phyloP scores from a whole-genome alignment of 2,797 vertebrate genomes.

The Balearica regulorum region DNA sequence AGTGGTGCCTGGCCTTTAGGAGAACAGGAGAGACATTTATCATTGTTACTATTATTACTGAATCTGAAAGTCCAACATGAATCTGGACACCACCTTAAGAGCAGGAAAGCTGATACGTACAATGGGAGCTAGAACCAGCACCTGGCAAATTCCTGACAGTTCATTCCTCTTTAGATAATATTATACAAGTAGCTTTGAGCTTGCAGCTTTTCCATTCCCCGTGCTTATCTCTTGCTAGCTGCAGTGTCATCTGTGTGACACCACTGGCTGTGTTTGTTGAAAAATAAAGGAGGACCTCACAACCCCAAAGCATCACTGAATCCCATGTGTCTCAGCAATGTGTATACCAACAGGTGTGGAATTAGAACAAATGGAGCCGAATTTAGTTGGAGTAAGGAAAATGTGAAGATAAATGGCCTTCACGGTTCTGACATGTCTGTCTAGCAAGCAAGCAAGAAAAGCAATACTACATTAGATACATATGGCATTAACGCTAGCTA shows the following conservation, averaged over 20 bases:
- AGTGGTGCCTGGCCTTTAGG: not conserved
- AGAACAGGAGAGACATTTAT: not conserved
- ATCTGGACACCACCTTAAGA: not conserved
- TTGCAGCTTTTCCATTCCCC: not conserved
- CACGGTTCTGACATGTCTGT: not conserved
- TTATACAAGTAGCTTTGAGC: not conserved
- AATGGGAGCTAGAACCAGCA: not conserved
- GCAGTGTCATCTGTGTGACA: not conserved
- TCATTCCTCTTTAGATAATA: not conserved
- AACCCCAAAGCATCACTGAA: not conserved
- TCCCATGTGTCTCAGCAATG: not conserved
- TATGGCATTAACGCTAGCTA: not conserved
- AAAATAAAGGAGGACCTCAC: not conserved
- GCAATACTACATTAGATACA: not conserved
- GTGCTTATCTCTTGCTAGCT: not conserved
- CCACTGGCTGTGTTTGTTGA: not conserved
- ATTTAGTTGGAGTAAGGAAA: not conserved
- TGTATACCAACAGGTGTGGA: not conserved
- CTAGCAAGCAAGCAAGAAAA: not conserved
- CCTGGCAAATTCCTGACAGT: not conserved
- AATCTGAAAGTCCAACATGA: not conserved
- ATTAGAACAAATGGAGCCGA: not conserved
- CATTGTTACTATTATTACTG: not conserved
- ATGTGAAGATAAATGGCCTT: not conserved
- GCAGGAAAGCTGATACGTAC: not conserved